Conservation (phyloP, 1,140 invertebrate species). For the Drosophila littoralis region DNA sequence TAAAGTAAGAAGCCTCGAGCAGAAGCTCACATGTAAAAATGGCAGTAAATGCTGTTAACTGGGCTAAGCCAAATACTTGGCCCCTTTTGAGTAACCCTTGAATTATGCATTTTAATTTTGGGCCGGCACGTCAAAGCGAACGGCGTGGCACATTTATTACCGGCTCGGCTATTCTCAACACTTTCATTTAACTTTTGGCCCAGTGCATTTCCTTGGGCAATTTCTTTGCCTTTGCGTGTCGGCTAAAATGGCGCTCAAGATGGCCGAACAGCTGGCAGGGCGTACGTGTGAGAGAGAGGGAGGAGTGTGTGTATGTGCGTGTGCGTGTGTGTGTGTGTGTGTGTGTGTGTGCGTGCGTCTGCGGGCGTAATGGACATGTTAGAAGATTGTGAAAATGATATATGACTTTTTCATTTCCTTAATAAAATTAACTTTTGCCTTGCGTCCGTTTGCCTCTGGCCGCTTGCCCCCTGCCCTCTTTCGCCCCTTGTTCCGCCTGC, state of each 20-base stretch:
- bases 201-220: slow-evolving; percentile 33
- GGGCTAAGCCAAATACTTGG: slow-evolving; percentile 41
- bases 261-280: slow-evolving; percentile 27
- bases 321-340: slow-evolving; percentile 8
- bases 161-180: slow-evolving; percentile 69
- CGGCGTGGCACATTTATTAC: slow-evolving; percentile 75
- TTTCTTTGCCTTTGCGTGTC: slow-evolving; percentile 22
- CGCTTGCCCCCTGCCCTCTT: not conserved
- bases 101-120: slow-evolving; percentile 80
- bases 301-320: slow-evolving; percentile 7
- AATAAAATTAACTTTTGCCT: slow-evolving; percentile 79
- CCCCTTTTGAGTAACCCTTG: slow-evolving; percentile 47
- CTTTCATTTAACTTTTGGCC: slow-evolving; percentile 72
- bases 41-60: slow-evolving; percentile 32
- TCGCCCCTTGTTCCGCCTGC: not conserved
- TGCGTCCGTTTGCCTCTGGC: slow-evolving; percentile 29
- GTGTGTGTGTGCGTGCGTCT: slow-evolving; percentile 15
- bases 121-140: slow-evolving; percentile 62
- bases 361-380: slow-evolving; percentile 73
- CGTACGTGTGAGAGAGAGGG: not conserved
- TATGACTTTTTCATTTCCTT: slow-evolving; percentile 83
- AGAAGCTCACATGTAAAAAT: slow-evolving; percentile 70
- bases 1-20: slow-evolving; percentile 41
- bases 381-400: slow-evolving; percentile 80
- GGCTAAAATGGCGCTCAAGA: slow-evolving; percentile 47